Percentiles rank a stretch among this genome's conserved stretches.
Conservation (phyloP, 2,113 vertebrate genomes). For the Ciconia stormi region DNA sequence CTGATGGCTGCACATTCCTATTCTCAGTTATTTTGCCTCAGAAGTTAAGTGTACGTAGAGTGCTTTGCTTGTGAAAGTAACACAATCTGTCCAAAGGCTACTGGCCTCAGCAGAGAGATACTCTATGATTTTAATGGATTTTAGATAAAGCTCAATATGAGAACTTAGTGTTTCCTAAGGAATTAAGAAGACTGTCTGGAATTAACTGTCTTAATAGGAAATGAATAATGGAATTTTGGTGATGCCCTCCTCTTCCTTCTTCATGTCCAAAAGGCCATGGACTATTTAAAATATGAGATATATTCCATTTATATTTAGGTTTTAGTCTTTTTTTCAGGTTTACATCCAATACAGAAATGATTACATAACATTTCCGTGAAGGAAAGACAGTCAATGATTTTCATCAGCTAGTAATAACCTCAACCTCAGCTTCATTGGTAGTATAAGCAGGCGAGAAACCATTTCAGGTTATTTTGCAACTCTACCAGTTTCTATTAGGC, state of each 20-base stretch:
- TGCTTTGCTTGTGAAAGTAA: not conserved
- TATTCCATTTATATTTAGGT: not conserved
- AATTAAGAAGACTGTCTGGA: not conserved
- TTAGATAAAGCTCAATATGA: not conserved
- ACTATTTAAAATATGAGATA: not conserved
- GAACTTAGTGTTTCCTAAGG: not conserved
- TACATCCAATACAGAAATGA: not conserved
- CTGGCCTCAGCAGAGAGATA: not conserved
- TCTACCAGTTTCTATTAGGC: not conserved
- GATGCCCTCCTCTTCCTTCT: not conserved
- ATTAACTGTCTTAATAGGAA: not conserved
- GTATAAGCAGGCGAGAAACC: not conserved
- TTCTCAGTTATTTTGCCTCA: not conserved
- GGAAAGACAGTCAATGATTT: not conserved
- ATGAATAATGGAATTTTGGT: not conserved
- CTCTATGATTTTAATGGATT: not conserved
- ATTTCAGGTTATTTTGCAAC: not conserved
- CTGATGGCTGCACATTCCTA: not conserved
- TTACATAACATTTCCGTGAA: not conserved
- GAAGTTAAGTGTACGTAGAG: not conserved
- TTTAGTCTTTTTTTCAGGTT: not conserved
- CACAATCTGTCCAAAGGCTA: not conserved
- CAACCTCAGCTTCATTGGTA: not conserved
- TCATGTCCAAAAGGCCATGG: rapidly evolving
- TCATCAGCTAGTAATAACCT: not conserved